Evolutionary conservation across 2,888 invertebrate genomes (phyloP).

Genomic region (Lasioglossum leucozonium): DNA sequence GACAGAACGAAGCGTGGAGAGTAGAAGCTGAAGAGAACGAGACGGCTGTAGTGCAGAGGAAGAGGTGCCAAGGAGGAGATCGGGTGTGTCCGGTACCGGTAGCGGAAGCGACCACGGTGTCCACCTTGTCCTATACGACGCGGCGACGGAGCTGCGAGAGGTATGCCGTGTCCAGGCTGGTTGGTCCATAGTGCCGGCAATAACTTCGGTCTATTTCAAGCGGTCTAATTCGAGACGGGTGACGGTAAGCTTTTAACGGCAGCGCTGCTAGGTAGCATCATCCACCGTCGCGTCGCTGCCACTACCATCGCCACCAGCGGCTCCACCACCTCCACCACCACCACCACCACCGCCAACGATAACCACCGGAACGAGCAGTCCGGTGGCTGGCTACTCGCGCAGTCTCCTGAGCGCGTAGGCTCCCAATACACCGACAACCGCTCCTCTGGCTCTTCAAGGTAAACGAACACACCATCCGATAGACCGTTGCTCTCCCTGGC

Average conservation of each 20-base stretch:
- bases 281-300: slow-evolving; percentile 57
- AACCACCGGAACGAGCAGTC: slow-evolving; percentile 68
- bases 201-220: slow-evolving; percentile 80
- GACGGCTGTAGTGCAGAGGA: neutral
- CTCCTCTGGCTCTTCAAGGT: slow-evolving; percentile 79
- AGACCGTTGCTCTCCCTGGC: neutral
- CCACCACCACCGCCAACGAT: slow-evolving; percentile 56
- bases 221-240: slow-evolving; percentile 82
- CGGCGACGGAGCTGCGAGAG: slow-evolving; percentile 29
- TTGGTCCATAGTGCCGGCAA: slow-evolving; percentile 67
- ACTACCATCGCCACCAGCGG: slow-evolving; percentile 48
- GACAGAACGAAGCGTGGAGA: neutral
- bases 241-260: slow-evolving; percentile 82
- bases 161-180: slow-evolving; percentile 65
- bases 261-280: slow-evolving; percentile 60
- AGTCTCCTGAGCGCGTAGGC: slow-evolving; percentile 80
- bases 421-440: slow-evolving; percentile 75
- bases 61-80: slow-evolving; percentile 31
- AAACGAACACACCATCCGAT: slow-evolving; percentile 45
- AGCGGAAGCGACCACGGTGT: slow-evolving; percentile 57
- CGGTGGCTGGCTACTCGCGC: slow-evolving; percentile 73
- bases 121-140: slow-evolving; percentile 45
- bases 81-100: slow-evolving; percentile 45
- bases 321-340: slow-evolving; percentile 57
- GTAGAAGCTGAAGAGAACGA: neutral